Percentiles rank a stretch among this genome's conserved stretches.
phyloP scores from a whole-genome alignment of 1,140 invertebrate genomes.

The Bombus consobrinus region DNA sequence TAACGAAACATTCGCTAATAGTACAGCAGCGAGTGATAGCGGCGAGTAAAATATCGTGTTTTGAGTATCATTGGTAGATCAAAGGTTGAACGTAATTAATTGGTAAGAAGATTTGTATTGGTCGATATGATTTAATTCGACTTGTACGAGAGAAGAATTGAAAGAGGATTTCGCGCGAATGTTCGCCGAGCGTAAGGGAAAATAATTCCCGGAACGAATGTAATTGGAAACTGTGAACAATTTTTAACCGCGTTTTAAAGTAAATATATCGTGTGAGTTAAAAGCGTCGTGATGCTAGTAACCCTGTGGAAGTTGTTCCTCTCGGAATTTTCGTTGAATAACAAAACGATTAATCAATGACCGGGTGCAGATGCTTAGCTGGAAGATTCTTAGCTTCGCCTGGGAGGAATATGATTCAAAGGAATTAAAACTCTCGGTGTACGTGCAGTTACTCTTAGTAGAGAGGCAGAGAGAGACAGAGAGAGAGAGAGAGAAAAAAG shows the following conservation, averaged over 20 bases:
- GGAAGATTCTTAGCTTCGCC: neutral
- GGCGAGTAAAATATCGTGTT: neutral
- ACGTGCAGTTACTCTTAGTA: neutral
- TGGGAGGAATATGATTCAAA: conserved; percentile 6
- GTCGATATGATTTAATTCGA: neutral
- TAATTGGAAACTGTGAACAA: neutral
- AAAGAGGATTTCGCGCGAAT: neutral
- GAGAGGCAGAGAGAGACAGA: no score
- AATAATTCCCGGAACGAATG: neutral
- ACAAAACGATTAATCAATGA: neutral
- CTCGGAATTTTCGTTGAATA: neutral
- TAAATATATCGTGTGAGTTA: neutral
- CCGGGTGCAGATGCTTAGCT: neutral
- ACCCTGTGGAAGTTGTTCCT: neutral
- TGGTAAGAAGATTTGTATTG: no score
- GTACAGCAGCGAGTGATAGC: no score
- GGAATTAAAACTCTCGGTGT: neutral
- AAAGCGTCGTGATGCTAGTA: no score
- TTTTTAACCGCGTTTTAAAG: neutral
- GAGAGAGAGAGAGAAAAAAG: no score
- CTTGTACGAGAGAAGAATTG: neutral
- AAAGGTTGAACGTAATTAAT: neutral
- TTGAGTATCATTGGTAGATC: neutral
- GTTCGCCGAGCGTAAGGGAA: neutral
- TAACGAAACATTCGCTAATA: neutral